Base-by-base conservation (phyloP, 1,140 invertebrate genomes). In the Eubasilissa regina region DNA sequence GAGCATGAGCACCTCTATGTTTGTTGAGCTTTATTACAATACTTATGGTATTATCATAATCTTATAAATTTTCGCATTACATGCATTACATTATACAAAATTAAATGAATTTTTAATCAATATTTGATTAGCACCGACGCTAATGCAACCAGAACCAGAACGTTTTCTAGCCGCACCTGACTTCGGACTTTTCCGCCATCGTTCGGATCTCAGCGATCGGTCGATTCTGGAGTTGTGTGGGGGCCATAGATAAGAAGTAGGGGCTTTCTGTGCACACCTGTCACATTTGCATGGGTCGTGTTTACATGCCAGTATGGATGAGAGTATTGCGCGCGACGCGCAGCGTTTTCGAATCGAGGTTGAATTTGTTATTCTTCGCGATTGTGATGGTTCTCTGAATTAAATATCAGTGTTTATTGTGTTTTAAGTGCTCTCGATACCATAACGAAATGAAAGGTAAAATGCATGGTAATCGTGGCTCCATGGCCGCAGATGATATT, bases 401-500 rank as follows among this genome's bases (percentile, higher is more conserved):
- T 75, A 25, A 73, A 48, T 48, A 70, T 10, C 47, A 8, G 45
- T 70, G 45, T n/a, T 53, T 53, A 21, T 10, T 53, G 47, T 53
- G 48, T 19, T n/a, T 53, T 11, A 53, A 53, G 68, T 73, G 68
- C 21, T 73, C 12, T 13, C 3, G 9, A 73, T 53, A n/a, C 35
- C 9, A 73, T 21, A 53, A 35, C 47, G 51, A 87, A 86, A 89
- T 89, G 87, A 89, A 89, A 86, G 88, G 89, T 78, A 89, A 89
- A 87, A 86, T 86, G 85, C 86, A 86, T 77, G 85, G 86, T 86
- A 87, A 87, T 85, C 87, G 86, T 84, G 86, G 85, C 83, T 85
- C 87, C 86, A 86, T 88, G 86, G 87, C 87, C 83, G 84, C 86
- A 70, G 89, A 89, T 85, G 86, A 84, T 82, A 87, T 89, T 85